Conservation (phyloP, 2,888 invertebrate species). For the Chesias legatella region DNA sequence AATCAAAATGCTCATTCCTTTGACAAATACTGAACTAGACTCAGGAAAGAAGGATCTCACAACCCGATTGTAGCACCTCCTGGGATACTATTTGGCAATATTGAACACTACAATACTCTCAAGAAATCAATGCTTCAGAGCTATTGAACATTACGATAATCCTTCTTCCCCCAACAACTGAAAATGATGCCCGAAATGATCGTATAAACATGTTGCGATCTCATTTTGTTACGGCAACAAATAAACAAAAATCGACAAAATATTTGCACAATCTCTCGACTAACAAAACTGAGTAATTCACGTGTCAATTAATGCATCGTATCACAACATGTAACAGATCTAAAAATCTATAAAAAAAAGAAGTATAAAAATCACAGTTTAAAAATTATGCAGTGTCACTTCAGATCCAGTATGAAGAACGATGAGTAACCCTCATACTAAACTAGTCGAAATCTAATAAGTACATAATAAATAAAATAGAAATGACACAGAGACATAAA, state of each 20-base stretch:
- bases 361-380: slow-evolving; percentile 80
- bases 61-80: slow-evolving; percentile 73
- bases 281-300: slow-evolving; percentile 25
- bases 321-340: slow-evolving; percentile 77
- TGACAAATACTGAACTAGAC: slow-evolving; percentile 76
- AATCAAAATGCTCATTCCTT: slow-evolving; percentile 68
- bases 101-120: slow-evolving; percentile 38
- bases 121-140: neutral
- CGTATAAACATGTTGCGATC: slow-evolving; percentile 68
- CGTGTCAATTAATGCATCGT: slow-evolving; percentile 44
- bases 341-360: slow-evolving; percentile 72
- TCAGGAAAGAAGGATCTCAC: slow-evolving; percentile 76
- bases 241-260: slow-evolving; percentile 38
- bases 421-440: slow-evolving; percentile 54
- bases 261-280: slow-evolving; percentile 21
- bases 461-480: slow-evolving; percentile 68
- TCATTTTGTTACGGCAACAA: slow-evolving; percentile 42
- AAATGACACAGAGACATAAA: slow-evolving; percentile 73
- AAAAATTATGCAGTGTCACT: slow-evolving; percentile 78
- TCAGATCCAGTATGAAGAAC: slow-evolving; percentile 71
- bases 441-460: slow-evolving; percentile 70
- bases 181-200: slow-evolving; percentile 58
- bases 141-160: slow-evolving; percentile 44
- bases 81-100: slow-evolving; percentile 53
- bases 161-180: slow-evolving; percentile 64